Evolutionary conservation across 2,888 invertebrate genomes (phyloP).

Genomic region (Yponomeuta cagnagella): DNA sequence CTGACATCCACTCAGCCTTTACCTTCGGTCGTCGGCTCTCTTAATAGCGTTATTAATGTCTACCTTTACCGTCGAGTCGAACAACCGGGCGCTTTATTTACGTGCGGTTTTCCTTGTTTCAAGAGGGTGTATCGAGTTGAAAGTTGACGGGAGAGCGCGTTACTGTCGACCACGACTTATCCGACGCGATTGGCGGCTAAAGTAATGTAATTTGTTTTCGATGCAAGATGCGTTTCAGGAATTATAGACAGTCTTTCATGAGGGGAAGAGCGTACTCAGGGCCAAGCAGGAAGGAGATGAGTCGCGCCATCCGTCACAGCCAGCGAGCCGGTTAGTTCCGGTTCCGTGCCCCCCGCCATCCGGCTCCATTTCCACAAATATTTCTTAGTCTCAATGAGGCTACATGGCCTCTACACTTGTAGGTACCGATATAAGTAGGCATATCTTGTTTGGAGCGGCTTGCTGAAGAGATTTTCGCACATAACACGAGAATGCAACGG

Average conservation of each 20-base stretch:
- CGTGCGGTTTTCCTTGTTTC: neutral
- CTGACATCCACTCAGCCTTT: constrained; percentile 40
- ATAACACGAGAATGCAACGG: neutral
- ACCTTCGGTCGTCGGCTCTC: constrained; percentile 29
- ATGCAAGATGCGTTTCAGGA: neutral
- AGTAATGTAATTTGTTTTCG: neutral
- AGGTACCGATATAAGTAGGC: neutral
- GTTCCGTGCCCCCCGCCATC: constrained; percentile 4
- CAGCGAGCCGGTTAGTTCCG: constrained; percentile 14
- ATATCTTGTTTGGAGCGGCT: neutral
- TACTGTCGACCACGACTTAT: neutral
- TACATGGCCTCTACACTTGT: neutral
- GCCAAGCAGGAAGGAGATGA: constrained; percentile 10
- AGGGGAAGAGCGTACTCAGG: neutral
- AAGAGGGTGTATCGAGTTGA: neutral
- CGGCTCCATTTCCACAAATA: constrained; percentile 7
- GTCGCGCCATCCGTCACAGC: constrained; percentile 16
- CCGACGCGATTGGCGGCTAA: too few species aligned
- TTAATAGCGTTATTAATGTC: constrained; percentile 51
- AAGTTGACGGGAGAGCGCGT: neutral
- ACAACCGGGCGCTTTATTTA: constrained; percentile 2
- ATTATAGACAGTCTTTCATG: neutral
- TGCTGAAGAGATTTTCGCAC: neutral
- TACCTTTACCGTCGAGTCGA: constrained; percentile 18
- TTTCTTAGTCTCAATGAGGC: constrained; percentile 5